Evolutionary conservation across 2,888 invertebrate species (phyloP).

Genomic region (Blera fallax): DNA sequence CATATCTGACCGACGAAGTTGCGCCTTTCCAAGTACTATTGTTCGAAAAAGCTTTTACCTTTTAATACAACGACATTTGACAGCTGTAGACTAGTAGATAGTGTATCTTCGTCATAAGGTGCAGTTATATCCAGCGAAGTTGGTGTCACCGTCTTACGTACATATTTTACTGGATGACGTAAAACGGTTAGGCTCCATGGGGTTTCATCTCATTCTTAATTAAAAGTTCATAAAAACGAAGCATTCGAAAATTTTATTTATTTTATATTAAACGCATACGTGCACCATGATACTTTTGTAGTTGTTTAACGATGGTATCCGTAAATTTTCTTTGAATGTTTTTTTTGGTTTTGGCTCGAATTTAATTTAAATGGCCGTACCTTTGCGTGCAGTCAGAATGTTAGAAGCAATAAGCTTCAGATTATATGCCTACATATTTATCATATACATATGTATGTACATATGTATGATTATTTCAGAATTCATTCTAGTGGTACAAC

Average conservation of each 20-base stretch:
- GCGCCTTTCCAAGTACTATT: background rate
- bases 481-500: too few species aligned
- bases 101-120: background rate
- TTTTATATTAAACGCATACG: background rate
- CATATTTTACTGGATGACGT: background rate
- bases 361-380: too few species aligned
- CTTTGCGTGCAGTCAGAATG: too few species aligned
- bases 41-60: conserved; percentile 39
- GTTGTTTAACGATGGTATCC: background rate
- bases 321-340: background rate
- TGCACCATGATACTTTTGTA: background rate
- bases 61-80: background rate
- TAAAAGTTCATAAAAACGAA: background rate
- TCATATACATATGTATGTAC: too few species aligned
- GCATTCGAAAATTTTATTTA: background rate
- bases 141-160: background rate
- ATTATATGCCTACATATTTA: too few species aligned
- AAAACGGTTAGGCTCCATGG: background rate
- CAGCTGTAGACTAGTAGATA: background rate
- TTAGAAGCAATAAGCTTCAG: too few species aligned
- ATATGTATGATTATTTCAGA: too few species aligned
- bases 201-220: background rate
- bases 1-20: background rate
- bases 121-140: background rate
- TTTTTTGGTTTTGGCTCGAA: background rate